A percentile compares a stretch with the other conserved stretches of the same genome.
Conservation (phyloP, 2,113 vertebrate genomes). For the Carettochelys insculpta region DNA sequence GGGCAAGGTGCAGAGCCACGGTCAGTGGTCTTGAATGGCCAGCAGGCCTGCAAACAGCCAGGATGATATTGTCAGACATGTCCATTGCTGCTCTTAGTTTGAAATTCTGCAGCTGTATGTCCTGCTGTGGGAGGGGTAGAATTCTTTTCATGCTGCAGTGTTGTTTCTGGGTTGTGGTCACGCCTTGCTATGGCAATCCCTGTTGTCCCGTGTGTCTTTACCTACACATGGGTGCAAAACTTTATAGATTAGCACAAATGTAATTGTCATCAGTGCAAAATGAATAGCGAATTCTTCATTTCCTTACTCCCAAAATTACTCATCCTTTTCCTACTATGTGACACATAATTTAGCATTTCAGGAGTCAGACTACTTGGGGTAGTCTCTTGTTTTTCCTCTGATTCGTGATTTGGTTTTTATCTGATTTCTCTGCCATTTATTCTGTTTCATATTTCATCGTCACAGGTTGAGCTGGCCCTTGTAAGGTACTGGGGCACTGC, state of each 20-base stretch:
- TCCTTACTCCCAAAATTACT: background rate
- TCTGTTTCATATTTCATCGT: background rate
- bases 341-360: background rate
- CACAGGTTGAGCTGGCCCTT: background rate
- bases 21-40: background rate
- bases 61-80: background rate
- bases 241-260: background rate
- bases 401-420: background rate
- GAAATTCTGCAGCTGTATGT: background rate
- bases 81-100: background rate
- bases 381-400: background rate
- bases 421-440: background rate
- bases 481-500: background rate
- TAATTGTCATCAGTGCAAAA: background rate
- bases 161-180: background rate
- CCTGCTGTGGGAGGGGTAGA: background rate
- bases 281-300: background rate
- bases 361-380: background rate
- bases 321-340: background rate
- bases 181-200: background rate
- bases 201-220: background rate
- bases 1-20: background rate
- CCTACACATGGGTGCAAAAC: background rate
- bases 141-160: background rate
- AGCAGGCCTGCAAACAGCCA: background rate